Evolutionary conservation across 2,888 invertebrate genomes (phyloP).

Genomic region (Mayetiola destructor): DNA sequence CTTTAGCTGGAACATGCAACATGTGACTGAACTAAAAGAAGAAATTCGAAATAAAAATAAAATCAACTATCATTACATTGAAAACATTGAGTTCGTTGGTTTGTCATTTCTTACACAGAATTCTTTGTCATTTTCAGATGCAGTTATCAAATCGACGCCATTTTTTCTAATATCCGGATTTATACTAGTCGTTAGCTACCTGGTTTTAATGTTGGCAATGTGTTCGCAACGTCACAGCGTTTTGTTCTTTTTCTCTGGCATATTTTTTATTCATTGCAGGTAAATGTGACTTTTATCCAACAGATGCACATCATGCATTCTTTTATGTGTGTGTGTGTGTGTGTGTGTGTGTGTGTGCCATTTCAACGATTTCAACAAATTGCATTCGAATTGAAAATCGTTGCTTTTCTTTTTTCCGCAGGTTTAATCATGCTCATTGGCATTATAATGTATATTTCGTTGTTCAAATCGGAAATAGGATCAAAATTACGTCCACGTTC

Average conservation of each 20-base stretch:
- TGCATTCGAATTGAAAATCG: background rate
- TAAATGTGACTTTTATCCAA: conserved; percentile 33
- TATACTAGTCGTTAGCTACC: conserved; percentile 60
- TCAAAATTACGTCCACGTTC: conserved; percentile 71
- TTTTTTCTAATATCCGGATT: conserved; percentile 66
- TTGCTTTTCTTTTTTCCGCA: conserved; percentile 26
- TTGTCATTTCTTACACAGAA: too few species aligned
- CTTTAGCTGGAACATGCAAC: too few species aligned
- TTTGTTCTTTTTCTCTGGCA: conserved; percentile 73
- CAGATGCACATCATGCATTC: background rate
- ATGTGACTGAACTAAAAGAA: background rate
- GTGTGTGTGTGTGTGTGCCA: background rate
- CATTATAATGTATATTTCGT: conserved; percentile 83
- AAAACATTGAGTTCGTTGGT: too few species aligned
- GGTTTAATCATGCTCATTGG: conserved; percentile 81
- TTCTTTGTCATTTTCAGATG: conserved; percentile 49
- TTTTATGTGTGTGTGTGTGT: background rate
- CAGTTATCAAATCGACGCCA: conserved; percentile 70
- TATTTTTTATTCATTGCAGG: conserved; percentile 81
- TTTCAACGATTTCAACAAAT: background rate
- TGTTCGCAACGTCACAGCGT: conserved; percentile 59
- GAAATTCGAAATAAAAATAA: background rate
- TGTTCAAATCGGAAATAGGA: conserved; percentile 81
- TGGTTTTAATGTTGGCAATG: conserved; percentile 68
- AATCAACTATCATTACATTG: background rate